Percentiles rank a stretch among this genome's conserved stretches.
These are phyloP conservation scores for Aradus depressus DNA, from an alignment of 2,888 invertebrate species.

Conservation along the genomic window DNA sequence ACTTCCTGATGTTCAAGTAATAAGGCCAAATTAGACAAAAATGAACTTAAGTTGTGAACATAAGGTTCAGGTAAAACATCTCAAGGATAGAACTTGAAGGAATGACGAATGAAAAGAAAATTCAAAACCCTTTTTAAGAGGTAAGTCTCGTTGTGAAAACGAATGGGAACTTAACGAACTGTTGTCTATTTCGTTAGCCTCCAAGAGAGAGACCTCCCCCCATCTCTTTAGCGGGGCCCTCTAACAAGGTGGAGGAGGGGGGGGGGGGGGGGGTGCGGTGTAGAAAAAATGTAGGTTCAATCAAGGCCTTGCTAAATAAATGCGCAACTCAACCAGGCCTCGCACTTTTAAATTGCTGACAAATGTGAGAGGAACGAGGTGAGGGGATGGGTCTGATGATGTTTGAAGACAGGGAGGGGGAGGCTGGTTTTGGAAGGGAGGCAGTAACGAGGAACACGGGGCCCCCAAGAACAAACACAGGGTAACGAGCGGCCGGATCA, in stretches of 20 bases:
- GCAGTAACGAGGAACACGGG: constrained; percentile 13
- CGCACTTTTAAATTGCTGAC: constrained; percentile 20
- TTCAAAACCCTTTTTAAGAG: too few relatives aligned
- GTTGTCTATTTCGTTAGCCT: constrained; percentile 16
- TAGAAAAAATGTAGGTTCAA: not conserved
- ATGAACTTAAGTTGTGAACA: too few relatives aligned
- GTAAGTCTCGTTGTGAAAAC: constrained; percentile 12
- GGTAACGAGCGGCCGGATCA: too few relatives aligned
- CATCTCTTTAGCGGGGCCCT: constrained; percentile 9
- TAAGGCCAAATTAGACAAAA: too few relatives aligned
- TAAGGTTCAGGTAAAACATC: too few relatives aligned
- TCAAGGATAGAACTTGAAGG: too few relatives aligned
- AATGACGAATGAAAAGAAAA: too few relatives aligned
- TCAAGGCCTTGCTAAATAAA: constrained; percentile 17
- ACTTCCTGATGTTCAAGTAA: too few relatives aligned
- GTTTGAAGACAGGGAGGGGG: constrained; percentile 29
- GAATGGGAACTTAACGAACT: constrained; percentile 19
- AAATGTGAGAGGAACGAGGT: constrained; percentile 26
- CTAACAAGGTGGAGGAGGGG: constrained; percentile 2
- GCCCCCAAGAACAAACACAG: not conserved
- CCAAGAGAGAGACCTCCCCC: constrained; percentile 1
- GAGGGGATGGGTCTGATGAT: constrained; percentile 25
- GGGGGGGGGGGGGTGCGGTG: constrained; percentile 6
- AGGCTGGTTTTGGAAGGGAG: too few relatives aligned
- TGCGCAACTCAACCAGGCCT: constrained; percentile 1